Evolutionary conservation across 2,113 vertebrate genomes (phyloP), one percentile per base, ranked within the genome.

Genomic region (Casuarius casuarius): DNA sequence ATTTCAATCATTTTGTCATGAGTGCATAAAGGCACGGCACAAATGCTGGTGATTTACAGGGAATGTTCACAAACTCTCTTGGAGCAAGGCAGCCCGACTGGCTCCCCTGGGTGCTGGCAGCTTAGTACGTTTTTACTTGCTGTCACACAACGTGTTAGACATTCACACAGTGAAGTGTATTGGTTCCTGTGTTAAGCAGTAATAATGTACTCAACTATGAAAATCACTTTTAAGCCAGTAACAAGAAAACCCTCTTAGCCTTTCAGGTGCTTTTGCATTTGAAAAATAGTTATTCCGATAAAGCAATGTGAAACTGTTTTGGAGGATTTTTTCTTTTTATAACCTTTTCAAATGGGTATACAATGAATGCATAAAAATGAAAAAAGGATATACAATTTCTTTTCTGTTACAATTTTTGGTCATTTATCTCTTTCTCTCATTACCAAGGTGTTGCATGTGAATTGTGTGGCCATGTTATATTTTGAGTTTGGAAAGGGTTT

Each of bases 181-280:
- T 96, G 79, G 23, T 83, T 92, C 21, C 40, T 52, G n/a, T 0
- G 2, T 63, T 92, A 87, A 87, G 73, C 29, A 63, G 31, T 28
- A 87, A 25, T 22, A 49, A 87, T 19, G 52, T 68, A 59, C 28
- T 90, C 42, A 40, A 51, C 22, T 86, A 89, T 66, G 84, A 82
- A 94, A 94, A 92, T 89, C 31, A 77, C 52, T 88, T 92, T 46
- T 77, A 80, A 87, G n/a, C 13, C 73, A 67, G 29, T 75, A 88
- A 88, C 61, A 92, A 86, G 70, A 83, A 94, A 96, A 95, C 7
- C 13, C 59, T 88, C 91, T 66, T 68, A 81, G 77, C 7, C 10
- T 88, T 95, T 85, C 68, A 59, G 66, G 62, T 81, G n/a, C 29
- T 66, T 93, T 87, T 79, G 33, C 38, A 42, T 80, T 59, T 87